These are phyloP conservation scores for Anoura caudifer DNA, from an alignment of 2,113 vertebrate species.

Conservation along the genomic window DNA sequence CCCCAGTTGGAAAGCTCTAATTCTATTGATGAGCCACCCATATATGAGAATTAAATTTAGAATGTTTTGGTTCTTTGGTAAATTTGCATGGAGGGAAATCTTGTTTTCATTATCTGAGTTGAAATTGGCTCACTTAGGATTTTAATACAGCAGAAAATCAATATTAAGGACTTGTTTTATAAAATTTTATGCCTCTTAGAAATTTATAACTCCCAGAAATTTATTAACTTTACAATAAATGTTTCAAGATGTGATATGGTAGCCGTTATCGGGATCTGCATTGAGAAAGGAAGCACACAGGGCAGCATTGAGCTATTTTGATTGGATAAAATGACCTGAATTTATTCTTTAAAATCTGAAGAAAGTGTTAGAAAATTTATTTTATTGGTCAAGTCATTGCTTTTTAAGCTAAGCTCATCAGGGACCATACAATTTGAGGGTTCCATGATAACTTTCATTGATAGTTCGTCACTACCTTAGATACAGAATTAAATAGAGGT, in stretches of 20 bases:
- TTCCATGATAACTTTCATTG: neutral
- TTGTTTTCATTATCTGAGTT: conserved; percentile 68
- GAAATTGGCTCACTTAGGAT: conserved; percentile 65
- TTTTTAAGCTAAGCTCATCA: neutral
- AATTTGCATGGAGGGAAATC: conserved; percentile 48
- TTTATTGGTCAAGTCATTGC: neutral
- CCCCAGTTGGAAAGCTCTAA: neutral
- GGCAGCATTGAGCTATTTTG: neutral
- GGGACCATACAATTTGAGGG: neutral
- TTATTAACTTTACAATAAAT: conserved; percentile 50
- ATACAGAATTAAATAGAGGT: neutral
- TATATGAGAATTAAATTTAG: conserved; percentile 67
- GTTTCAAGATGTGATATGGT: conserved; percentile 55
- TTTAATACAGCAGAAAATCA: conserved; percentile 75
- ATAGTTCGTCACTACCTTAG: neutral
- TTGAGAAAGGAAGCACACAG: conserved; percentile 25
- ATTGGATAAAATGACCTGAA: neutral
- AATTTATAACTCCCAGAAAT: conserved; percentile 70
- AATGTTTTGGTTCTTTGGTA: conserved; percentile 70
- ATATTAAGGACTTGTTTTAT: conserved; percentile 68
- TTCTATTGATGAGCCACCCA: conserved; percentile 51
- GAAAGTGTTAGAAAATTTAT: neutral
- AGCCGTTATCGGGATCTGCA: conserved; percentile 29
- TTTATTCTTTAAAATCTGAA: conserved; percentile 14
- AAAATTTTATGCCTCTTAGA: conserved; percentile 58